Percentiles rank a stretch among this genome's conserved stretches.
Conservation (phyloP, 2,113 vertebrate genomes). For the Terrapene triunguis region DNA sequence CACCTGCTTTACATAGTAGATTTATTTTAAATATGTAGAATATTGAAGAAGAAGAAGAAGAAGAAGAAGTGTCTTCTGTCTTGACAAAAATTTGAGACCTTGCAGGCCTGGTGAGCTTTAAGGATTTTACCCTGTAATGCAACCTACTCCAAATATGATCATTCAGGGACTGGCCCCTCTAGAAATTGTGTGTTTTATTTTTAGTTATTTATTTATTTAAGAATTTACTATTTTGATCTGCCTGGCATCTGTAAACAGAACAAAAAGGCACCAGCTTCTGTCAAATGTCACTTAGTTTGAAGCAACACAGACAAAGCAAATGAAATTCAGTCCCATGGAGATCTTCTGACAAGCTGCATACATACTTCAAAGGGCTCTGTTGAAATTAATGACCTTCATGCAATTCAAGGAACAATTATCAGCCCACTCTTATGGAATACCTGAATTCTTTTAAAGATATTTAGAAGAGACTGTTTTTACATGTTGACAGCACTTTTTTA, state of each 20-base stretch:
- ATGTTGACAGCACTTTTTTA: neutral
- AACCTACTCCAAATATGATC: neutral
- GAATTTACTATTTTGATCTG: neutral
- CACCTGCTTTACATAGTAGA: neutral
- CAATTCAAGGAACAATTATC: neutral
- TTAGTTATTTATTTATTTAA: neutral
- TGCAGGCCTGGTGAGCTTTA: neutral
- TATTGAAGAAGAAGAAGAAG: neutral
- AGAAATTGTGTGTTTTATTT: neutral
- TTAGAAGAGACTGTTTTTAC: neutral
- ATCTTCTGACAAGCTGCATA: neutral
- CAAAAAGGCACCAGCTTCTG: neutral
- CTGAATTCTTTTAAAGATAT: neutral
- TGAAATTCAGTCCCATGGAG: neutral
- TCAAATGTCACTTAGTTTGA: neutral
- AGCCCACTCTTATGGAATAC: neutral
- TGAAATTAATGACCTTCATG: slow-evolving; percentile 1
- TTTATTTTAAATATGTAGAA: neutral
- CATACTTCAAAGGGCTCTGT: slow-evolving; percentile 1
- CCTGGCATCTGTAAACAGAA: neutral
- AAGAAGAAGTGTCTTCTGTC: neutral
- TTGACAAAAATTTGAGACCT: neutral
- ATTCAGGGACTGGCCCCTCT: neutral
- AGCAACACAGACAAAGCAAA: neutral
- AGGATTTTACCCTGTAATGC: neutral